Conservation (phyloP, 92 coral and sea anemone species). For the Paramuricea clavata region DNA sequence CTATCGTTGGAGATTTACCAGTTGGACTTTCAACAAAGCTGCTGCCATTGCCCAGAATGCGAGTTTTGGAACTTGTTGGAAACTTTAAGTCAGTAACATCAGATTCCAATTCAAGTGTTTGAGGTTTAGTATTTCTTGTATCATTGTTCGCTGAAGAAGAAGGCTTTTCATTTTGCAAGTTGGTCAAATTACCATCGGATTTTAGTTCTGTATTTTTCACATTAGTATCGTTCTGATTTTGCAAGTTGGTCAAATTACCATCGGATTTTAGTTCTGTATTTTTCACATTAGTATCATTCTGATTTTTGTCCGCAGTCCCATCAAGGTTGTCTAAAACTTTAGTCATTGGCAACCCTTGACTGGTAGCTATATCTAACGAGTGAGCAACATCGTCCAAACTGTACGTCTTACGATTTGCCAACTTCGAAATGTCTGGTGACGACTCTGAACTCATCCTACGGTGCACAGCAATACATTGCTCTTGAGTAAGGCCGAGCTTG, state of each 20-base stretch:
- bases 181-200: slow-evolving; percentile 12
- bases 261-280: slow-evolving; percentile 1
- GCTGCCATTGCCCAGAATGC: neutral
- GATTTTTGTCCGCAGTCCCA: neutral
- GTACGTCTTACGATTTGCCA: slow-evolving; percentile 77
- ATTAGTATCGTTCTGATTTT: neutral
- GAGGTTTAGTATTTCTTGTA: neutral
- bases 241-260: slow-evolving; percentile 16
- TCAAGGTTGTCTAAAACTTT: slow-evolving; percentile 68
- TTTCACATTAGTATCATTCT: neutral
- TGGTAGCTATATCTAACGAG: slow-evolving; percentile 62
- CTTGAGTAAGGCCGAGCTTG: slow-evolving; percentile 33
- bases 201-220: neutral
- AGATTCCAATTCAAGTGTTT: neutral
- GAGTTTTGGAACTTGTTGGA: neutral
- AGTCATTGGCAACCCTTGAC: slow-evolving; percentile 70
- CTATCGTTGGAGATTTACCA: neutral
- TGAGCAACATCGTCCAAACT: slow-evolving; percentile 78
- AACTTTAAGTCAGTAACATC: neutral
- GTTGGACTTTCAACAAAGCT: neutral
- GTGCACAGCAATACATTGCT: slow-evolving; percentile 31
- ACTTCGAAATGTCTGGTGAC: neutral
- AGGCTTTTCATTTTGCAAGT: neutral
- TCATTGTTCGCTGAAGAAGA: neutral
- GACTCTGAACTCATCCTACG: neutral